These are phyloP conservation scores for Zalophus californianus DNA, from an alignment of 2,797 vertebrate species.

Conservation along the genomic window DNA sequence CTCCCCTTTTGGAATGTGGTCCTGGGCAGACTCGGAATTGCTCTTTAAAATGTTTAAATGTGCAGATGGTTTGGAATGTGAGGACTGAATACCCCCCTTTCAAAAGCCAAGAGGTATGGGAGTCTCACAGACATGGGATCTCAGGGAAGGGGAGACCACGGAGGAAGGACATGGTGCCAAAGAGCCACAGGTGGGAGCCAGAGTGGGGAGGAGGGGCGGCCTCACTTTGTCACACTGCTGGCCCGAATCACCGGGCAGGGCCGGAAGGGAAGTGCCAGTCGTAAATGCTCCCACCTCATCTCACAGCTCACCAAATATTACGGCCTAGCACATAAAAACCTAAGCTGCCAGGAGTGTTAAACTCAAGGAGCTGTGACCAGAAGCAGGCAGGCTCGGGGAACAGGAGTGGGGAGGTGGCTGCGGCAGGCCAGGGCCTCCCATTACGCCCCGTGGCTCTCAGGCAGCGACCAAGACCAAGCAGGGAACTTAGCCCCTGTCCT, in stretches of 20 bases:
- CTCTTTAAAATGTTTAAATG: constrained; percentile 54
- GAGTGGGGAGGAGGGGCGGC: neutral
- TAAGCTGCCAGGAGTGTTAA: constrained; percentile 71
- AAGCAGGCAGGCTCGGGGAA: constrained; percentile 57
- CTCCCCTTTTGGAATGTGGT: constrained; percentile 56
- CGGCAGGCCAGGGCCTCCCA: neutral
- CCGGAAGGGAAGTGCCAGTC: neutral
- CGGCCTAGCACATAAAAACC: constrained; percentile 26
- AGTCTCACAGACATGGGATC: neutral
- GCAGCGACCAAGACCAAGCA: neutral
- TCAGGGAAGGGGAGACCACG: neutral
- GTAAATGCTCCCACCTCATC: constrained; percentile 34
- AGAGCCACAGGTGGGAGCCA: constrained; percentile 37
- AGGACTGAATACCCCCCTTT: neutral
- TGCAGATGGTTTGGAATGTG: constrained; percentile 56
- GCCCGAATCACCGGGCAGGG: neutral
- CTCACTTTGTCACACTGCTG: constrained; percentile 37
- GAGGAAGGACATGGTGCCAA: neutral
- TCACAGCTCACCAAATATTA: constrained; percentile 71
- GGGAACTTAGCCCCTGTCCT: neutral
- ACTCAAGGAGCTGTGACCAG: constrained; percentile 75
- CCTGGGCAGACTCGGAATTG: constrained; percentile 56
- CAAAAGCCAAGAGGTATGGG: constrained; percentile 5
- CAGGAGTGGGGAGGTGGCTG: neutral
- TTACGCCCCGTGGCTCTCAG: neutral